phyloP scores from a whole-genome alignment of 2,113 vertebrate genomes.

The Coryphaenoides rupestris region DNA sequence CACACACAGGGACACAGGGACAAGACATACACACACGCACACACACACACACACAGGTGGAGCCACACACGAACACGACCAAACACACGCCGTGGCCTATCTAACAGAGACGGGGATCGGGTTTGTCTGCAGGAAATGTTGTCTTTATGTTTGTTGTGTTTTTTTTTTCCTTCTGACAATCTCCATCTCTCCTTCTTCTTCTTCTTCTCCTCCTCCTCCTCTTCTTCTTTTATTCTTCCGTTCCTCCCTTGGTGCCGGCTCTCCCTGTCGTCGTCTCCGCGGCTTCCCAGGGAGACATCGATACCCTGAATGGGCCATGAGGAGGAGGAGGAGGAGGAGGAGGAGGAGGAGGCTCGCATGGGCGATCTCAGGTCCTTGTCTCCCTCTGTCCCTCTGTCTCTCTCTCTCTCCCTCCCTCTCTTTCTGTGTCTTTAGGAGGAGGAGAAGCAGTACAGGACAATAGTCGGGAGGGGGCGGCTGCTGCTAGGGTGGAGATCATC shows the following conservation, averaged over 20 bases:
- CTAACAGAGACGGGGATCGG: slow-evolving; percentile 47
- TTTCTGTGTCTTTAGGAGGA: too few species aligned
- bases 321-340: too few species aligned
- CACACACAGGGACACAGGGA: slow-evolving; percentile 8
- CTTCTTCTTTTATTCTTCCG: slow-evolving; percentile 19
- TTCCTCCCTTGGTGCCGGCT: slow-evolving; percentile 11
- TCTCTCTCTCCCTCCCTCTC: slow-evolving; percentile 22
- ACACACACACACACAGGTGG: not conserved
- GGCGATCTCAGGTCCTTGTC: slow-evolving; percentile 59
- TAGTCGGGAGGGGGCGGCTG: slow-evolving; percentile 12
- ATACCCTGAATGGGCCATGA: slow-evolving; percentile 52
- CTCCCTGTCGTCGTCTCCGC: slow-evolving; percentile 12
- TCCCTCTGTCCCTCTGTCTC: too few species aligned
- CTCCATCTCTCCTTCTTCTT: slow-evolving; percentile 40
- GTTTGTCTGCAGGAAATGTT: slow-evolving; percentile 53
- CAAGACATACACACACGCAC: slow-evolving; percentile 24
- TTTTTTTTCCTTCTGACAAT: slow-evolving; percentile 36
- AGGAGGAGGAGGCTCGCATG: slow-evolving; percentile 44
- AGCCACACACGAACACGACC: slow-evolving; percentile 26
- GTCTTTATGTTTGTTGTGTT: slow-evolving; percentile 53
- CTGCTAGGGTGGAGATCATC: slow-evolving; percentile 45
- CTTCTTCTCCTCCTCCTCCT: slow-evolving; percentile 18
- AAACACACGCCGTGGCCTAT: slow-evolving; percentile 46
- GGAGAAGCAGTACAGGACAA: slow-evolving; percentile 66
- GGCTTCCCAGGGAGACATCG: slow-evolving; percentile 52